Evolutionary conservation across 2,113 vertebrate genomes (phyloP), one percentile per base, ranked within the genome.

Genomic region (Ceyx margarethae): DNA sequence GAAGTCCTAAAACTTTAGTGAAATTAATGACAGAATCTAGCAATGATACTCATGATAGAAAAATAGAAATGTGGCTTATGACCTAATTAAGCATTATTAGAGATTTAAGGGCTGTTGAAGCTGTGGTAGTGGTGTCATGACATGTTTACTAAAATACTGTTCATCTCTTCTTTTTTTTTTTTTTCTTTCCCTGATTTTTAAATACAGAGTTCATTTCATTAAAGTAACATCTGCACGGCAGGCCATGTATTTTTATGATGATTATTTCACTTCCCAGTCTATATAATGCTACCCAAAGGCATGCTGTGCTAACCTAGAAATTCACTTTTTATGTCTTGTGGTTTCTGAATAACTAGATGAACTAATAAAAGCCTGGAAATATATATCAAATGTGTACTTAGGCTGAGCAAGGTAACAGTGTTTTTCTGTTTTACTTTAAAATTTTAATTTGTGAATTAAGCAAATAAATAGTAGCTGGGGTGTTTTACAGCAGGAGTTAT

Each of bases 231-330:
- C 77, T 88, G 60, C 87, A 64, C 20, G 57, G 76, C 76, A 91
- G 79, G 87, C 82, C 43, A 2, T 75, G 74, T 60, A 48, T 95
- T 94, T 95, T 96, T 93, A 89, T 91, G 76, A 60, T 88, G 75
- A 91, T 95, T 91, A 94, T 94, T 96, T 65, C 66, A 66, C 60
- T 93, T 96, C 64, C 79, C 46, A 60, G 89, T 83, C 87, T 89
- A 91, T 85, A 54, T 80, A 81, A 89, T 66, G 31, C 89, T 90
- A 94, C 93, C 92, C 76, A 85, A 77, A 94, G 74, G 90, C 93
- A 89, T 93, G 87, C 91, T 97, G 92, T 78, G 93, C 87, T 96
- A 92, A 94, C 76, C 78, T 67, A 91, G 87, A 95, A 96, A 94
- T 85, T 53, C 11, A 25, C 46, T 93, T 69, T 94, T 95, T 92